These are phyloP conservation scores for Drosophila fungiperda DNA, from an alignment of 2,888 invertebrate genomes.

Conservation along the genomic window DNA sequence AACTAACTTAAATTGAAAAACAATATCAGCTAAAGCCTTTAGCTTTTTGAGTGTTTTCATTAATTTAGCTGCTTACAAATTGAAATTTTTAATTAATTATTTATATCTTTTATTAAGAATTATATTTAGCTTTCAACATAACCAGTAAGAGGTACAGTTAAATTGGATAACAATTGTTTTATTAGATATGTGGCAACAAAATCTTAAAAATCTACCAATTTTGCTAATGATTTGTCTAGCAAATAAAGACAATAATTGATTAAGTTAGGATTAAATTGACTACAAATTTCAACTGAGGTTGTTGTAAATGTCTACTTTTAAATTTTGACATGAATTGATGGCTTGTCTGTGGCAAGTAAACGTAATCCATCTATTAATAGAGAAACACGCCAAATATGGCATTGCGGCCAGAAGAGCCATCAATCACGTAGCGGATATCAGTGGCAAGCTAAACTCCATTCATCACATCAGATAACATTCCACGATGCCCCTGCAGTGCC, in stretches of 20 bases:
- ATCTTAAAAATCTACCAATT: not conserved
- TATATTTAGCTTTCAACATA: not conserved
- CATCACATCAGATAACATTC: slow-evolving; percentile 7
- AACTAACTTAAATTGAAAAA: not conserved
- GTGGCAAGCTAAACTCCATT: slow-evolving; percentile 58
- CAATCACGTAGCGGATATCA: slow-evolving; percentile 22
- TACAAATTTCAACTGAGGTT: not conserved
- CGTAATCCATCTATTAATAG: not conserved
- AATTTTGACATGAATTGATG: not conserved
- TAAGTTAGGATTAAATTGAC: not conserved
- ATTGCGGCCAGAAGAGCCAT: slow-evolving; percentile 5
- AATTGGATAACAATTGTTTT: not conserved
- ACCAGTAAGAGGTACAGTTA: not conserved
- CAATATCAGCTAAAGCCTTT: not conserved
- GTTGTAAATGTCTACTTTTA: not conserved
- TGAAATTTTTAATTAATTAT: not conserved
- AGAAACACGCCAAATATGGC: not conserved
- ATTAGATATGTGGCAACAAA: not conserved
- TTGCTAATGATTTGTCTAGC: not conserved
- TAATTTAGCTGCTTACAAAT: not conserved
- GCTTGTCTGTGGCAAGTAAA: not conserved
- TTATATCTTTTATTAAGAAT: not conserved
- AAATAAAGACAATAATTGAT: not conserved
- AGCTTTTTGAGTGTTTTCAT: not conserved
- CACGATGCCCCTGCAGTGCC: not conserved